Conservation (phyloP, 2,113 vertebrate genomes). For the Rhabdomys dilectus region DNA sequence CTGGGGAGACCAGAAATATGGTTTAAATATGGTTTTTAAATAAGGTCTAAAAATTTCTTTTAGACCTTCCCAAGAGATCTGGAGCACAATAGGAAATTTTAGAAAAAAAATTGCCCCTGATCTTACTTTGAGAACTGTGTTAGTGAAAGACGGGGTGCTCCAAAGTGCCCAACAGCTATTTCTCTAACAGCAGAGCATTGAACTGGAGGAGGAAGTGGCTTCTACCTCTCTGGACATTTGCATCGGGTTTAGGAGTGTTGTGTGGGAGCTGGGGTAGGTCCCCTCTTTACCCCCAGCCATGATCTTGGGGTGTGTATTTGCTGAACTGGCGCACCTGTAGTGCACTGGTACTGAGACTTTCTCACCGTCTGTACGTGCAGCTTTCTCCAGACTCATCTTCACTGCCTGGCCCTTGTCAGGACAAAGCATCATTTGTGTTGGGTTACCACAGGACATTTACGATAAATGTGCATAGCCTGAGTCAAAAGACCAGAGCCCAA, state of each 20-base stretch:
- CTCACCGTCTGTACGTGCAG: background rate
- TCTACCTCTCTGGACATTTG: background rate
- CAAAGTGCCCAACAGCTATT: background rate
- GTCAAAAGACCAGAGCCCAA: background rate
- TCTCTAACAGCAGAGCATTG: background rate
- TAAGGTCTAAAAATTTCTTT: background rate
- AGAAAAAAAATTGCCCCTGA: background rate
- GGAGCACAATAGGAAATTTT: background rate
- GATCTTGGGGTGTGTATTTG: background rate
- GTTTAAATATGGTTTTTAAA: no score
- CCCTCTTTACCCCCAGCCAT: fast-evolving
- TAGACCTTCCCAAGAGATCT: background rate
- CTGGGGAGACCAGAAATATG: background rate
- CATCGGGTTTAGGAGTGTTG: background rate
- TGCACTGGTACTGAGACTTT: background rate
- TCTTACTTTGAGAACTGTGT: background rate
- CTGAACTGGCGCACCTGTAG: background rate
- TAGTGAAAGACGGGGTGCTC: background rate
- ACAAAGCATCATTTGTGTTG: background rate
- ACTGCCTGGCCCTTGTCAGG: background rate
- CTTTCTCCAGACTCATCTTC: background rate
- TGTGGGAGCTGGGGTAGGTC: background rate
- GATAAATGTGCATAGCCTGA: background rate
- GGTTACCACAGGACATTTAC: background rate
- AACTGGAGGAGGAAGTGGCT: background rate